Conservation (phyloP, 2,797 vertebrate genomes). For the Girardinus metallicus region DNA sequence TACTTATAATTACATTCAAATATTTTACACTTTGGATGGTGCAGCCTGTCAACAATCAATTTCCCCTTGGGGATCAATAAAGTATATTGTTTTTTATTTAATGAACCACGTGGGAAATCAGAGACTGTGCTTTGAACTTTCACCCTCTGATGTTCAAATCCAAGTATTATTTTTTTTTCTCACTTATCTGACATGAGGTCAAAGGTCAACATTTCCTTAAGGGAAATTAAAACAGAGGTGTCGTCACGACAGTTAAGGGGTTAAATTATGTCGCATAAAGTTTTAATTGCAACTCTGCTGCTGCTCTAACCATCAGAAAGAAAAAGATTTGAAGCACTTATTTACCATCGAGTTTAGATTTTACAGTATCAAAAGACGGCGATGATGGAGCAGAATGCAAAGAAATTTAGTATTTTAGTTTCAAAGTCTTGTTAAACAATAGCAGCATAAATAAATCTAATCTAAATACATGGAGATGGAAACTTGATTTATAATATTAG, state of each 20-base stretch:
- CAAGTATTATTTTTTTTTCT: background rate
- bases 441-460: background rate
- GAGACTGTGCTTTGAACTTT: background rate
- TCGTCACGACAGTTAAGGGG: too few species aligned
- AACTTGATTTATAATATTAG: background rate
- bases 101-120: background rate
- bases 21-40: too few species aligned
- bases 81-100: background rate
- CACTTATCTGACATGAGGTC: background rate
- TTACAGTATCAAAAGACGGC: background rate
- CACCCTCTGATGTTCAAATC: background rate
- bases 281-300: background rate
- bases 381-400: background rate
- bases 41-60: too few species aligned
- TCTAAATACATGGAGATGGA: background rate
- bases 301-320: background rate
- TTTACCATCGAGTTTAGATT: background rate
- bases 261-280: too few species aligned
- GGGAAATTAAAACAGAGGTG: background rate
- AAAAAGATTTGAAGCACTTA: background rate
- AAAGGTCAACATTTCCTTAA: background rate
- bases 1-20: too few species aligned
- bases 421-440: background rate
- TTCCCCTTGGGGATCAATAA: too few species aligned
- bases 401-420: background rate